Base-by-base conservation (phyloP, 1,140 invertebrate species). In the Batillaria attramentaria region DNA sequence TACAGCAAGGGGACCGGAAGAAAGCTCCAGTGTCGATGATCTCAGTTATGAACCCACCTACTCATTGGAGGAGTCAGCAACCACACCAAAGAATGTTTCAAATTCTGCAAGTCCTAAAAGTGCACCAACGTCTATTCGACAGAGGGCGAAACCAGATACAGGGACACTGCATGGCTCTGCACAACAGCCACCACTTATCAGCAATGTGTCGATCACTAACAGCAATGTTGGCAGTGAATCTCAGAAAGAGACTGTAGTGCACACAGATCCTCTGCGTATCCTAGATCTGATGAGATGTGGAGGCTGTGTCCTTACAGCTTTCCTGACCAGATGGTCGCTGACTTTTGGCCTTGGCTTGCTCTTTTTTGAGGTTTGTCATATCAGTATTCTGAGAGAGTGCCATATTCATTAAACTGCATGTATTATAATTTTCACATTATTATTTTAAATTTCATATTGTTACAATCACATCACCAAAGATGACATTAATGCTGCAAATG, bases 241-340 rank as follows among this genome's bases (percentile, higher is more conserved):
- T 28, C 8, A 8, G 24, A 8, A 24, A n/a, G 24, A 28, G 57
- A 60, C 24, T 60, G 57, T 20, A 60, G 8, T 60, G 57, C n/a
- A 39, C n/a, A 35, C 46, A 10, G 54, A 57, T 1, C 62, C 28
- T 31, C 35, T 78, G n/a, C 42, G 50, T 20, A 42, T 74, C 42
- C 66, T 84, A 69, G 81, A 84, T 37, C 46, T 79, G 37, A 68
- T 78, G n/a, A 66, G 83, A 54, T 62, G 81, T 60, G 66, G 79
- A 37, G 78, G 83, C 43, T 83, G 81, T 77, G 57, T 84, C 28
- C 41, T 83, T 6, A 46, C 78, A 10, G 83, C 83, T 3, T 69
- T 83, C 41, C 37, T 84, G 28, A 74, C 78, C n/a, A 50, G 81
- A n/a, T 79, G 77, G 78, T 65, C 81, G 16, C 76, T 84, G 33